Evolutionary conservation across 2,888 invertebrate species (phyloP).

Genomic region (Oxyteleia sp.): DNA sequence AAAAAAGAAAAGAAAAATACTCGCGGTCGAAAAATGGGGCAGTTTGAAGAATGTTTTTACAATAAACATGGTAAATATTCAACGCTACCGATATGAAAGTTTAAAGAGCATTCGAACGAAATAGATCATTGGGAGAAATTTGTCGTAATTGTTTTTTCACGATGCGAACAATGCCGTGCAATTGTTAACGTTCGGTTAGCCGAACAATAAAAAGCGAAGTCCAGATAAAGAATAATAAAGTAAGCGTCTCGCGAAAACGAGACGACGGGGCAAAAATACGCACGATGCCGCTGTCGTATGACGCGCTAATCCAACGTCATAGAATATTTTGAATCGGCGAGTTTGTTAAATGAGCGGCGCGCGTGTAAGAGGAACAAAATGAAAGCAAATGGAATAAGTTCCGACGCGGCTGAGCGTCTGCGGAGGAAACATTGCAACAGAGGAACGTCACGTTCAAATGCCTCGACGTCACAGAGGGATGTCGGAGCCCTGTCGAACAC

Average conservation of each 20-base stretch:
- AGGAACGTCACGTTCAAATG: constrained; percentile 69
- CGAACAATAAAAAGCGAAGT: constrained; percentile 31
- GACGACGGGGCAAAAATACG: constrained; percentile 13
- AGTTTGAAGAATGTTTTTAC: constrained; percentile 5
- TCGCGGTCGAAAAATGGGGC: not conserved
- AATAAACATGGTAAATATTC: constrained; percentile 11
- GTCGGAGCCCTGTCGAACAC: constrained; percentile 65
- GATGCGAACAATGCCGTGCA: constrained; percentile 13
- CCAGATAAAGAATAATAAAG: constrained; percentile 54
- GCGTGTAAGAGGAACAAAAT: constrained; percentile 46
- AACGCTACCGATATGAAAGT: not conserved
- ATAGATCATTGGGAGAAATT: not conserved
- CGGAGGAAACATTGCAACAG: constrained; percentile 67
- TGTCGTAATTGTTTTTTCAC: constrained; percentile 19
- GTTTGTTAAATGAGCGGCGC: constrained; percentile 61
- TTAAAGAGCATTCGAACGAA: not conserved
- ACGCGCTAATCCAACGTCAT: constrained; percentile 49
- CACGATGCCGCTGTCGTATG: constrained; percentile 34
- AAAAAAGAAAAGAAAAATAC: not conserved
- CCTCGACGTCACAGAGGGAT: constrained; percentile 52
- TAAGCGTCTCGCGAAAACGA: constrained; percentile 38
- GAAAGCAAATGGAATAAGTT: constrained; percentile 63
- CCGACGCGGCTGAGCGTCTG: constrained; percentile 43
- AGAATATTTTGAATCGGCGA: constrained; percentile 58
- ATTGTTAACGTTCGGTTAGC: constrained; percentile 11